Conservation (phyloP, 2,888 invertebrate genomes). For the Leucophenga maculata region DNA sequence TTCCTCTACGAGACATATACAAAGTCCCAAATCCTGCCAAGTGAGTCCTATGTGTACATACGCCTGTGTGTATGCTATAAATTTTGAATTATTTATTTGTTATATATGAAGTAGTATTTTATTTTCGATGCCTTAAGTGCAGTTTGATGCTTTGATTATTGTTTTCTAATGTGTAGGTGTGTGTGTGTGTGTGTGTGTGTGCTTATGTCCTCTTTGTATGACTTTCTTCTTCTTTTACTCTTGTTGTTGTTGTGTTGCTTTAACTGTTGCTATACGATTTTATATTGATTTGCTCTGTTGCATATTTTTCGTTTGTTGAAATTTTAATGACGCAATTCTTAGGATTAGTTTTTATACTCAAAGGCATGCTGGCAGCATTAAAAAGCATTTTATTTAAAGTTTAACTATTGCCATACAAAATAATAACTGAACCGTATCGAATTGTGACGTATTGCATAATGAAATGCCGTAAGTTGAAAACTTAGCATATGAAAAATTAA, state of each 20-base stretch:
- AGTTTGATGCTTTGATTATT: constrained; percentile 22
- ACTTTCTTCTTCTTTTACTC: too few relatives aligned
- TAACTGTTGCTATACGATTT: not conserved
- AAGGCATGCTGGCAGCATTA: too few relatives aligned
- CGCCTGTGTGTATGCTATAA: constrained; percentile 18
- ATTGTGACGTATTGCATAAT: too few relatives aligned
- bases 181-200: too few relatives aligned
- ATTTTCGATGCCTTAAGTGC: constrained; percentile 4
- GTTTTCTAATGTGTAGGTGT: constrained; percentile 6
- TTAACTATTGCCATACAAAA: too few relatives aligned
- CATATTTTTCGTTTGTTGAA: not conserved
- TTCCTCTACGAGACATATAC: not conserved
- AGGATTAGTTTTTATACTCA: too few relatives aligned
- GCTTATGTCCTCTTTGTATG: too few relatives aligned
- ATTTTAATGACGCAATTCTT: not conserved
- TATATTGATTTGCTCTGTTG: not conserved
- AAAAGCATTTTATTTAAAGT: too few relatives aligned
- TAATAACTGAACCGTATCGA: too few relatives aligned
- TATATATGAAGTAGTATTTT: not conserved
- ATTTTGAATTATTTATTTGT: constrained; percentile 32
- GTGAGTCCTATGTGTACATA: not conserved
- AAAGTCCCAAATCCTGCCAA: constrained; percentile 7
- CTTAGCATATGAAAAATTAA: too few relatives aligned
- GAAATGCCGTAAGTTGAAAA: too few relatives aligned
- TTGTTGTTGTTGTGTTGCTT: not conserved